Evolutionary conservation across 2,113 vertebrate species (phyloP).

Genomic region (Melanerpes aurifrons): DNA sequence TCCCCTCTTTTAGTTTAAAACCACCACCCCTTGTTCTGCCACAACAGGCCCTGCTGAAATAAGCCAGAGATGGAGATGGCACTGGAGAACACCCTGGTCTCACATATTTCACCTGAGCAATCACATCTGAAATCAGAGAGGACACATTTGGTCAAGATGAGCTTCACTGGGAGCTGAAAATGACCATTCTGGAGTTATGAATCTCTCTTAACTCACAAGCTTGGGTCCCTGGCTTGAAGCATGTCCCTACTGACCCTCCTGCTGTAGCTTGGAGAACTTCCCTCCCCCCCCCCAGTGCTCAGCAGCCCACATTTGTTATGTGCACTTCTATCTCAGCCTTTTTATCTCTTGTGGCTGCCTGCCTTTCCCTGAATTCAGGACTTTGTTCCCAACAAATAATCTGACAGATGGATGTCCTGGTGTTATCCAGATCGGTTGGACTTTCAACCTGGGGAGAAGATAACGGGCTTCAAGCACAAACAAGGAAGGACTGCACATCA

Average conservation of each 20-base stretch:
- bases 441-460: not conserved
- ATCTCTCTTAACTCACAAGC: not conserved
- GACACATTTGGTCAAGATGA: not conserved
- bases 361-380: not conserved
- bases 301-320: no score
- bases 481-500: not conserved
- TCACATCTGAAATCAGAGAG: not conserved
- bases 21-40: no score
- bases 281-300: not conserved
- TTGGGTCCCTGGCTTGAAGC: not conserved
- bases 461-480: not conserved
- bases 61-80: not conserved
- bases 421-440: not conserved
- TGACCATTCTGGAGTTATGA: accelerated
- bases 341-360: not conserved
- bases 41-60: no score
- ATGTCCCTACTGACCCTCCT: not conserved
- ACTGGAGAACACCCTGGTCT: not conserved
- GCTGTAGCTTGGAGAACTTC: no score
- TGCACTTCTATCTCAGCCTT: not conserved
- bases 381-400: not conserved
- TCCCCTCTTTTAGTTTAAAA: no score
- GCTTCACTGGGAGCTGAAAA: not conserved
- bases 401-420: not conserved
- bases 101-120: not conserved